Percentiles rank a stretch among this genome's conserved stretches.
Conservation (phyloP, 2,888 invertebrate species). For the Lasius platythorax region DNA sequence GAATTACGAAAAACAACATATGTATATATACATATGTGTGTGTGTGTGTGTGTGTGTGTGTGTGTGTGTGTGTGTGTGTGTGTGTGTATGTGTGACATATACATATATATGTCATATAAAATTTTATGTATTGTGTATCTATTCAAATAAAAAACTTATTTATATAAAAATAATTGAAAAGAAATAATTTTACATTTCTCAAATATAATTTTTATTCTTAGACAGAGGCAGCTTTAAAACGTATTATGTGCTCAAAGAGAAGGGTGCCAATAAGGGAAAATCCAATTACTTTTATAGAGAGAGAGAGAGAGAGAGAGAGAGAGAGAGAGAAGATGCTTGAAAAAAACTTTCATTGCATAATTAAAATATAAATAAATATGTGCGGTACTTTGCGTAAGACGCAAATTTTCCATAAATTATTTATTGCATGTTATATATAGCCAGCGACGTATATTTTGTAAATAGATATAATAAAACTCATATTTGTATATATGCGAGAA, state of each 20-base stretch:
- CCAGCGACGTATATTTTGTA: neutral
- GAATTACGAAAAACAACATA: neutral
- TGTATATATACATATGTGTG: neutral
- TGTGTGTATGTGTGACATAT: neutral
- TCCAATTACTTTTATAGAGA: constrained; percentile 26
- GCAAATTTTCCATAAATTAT: constrained; percentile 28
- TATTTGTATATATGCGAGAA: neutral
- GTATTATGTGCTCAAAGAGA: constrained; percentile 12
- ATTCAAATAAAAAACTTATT: neutral
- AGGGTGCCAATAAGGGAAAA: constrained; percentile 12
- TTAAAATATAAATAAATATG: constrained; percentile 48
- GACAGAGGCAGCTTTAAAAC: neutral
- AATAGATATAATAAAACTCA: neutral
- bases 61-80: too few relatives aligned
- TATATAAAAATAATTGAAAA: neutral
- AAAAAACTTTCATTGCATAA: constrained; percentile 35
- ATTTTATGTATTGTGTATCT: neutral
- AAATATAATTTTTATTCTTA: constrained; percentile 4
- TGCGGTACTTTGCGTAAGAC: constrained; percentile 9
- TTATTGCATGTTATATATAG: constrained; percentile 1
- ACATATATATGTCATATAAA: neutral
- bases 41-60: too few relatives aligned
- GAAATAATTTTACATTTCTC: neutral
- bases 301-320: constrained; percentile 2
- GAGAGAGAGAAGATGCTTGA: neutral